These are phyloP conservation scores for Chauna torquata DNA, from an alignment of 2,113 vertebrate species.

Conservation along the genomic window DNA sequence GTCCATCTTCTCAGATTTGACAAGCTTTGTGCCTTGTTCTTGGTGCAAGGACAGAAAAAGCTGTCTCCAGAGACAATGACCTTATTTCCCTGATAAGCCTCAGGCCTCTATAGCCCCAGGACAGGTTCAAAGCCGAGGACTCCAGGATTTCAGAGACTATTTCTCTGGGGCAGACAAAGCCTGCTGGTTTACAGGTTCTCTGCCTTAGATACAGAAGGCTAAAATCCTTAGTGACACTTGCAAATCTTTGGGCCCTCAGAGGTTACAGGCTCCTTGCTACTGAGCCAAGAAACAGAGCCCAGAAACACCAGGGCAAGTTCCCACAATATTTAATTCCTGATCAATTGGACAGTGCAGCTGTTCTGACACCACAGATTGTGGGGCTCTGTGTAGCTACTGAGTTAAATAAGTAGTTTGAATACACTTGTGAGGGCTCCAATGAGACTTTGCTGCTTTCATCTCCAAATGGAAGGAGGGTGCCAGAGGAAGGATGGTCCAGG, in stretches of 20 bases:
- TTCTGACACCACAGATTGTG: not conserved
- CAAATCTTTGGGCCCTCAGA: not conserved
- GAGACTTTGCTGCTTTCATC: not conserved
- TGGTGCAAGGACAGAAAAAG: not conserved
- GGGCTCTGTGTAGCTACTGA: not conserved
- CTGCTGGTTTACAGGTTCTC: not conserved
- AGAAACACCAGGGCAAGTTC: not conserved
- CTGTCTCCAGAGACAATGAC: not conserved
- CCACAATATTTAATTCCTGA: not conserved
- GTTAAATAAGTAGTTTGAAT: not conserved
- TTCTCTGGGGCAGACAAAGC: not conserved
- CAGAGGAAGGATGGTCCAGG: not conserved
- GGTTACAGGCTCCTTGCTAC: not conserved
- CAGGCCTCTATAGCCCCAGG: not conserved
- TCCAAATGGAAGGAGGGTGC: not conserved
- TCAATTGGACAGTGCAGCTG: not conserved
- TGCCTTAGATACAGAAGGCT: not conserved
- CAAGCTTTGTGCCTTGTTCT: not conserved
- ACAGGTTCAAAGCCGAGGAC: not conserved
- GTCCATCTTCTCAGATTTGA: not conserved
- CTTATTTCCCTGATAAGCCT: not conserved
- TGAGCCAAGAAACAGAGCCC: not conserved
- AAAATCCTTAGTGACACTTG: not conserved
- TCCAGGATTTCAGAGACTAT: not conserved
- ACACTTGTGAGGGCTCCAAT: not conserved